Percentiles rank a stretch among this genome's conserved stretches.
These are phyloP conservation scores for Anniella stebbinsi DNA, from an alignment of 2,797 vertebrate genomes.

Conservation along the genomic window DNA sequence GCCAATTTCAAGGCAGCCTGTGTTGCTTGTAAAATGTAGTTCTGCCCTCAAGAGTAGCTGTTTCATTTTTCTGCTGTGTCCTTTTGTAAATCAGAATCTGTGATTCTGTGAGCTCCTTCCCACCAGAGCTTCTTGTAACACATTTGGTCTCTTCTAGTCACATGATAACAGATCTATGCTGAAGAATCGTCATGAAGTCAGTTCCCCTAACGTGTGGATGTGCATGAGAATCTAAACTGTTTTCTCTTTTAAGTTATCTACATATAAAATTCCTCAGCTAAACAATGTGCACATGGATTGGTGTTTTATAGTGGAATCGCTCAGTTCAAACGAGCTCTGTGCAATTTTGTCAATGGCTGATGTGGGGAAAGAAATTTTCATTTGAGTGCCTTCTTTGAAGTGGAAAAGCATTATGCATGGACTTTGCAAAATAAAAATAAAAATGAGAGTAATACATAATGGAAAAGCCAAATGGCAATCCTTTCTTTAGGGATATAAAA, in stretches of 20 bases:
- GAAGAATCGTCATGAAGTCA: background rate
- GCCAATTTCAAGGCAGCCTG: background rate
- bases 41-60: background rate
- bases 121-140: background rate
- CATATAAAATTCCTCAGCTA: conserved; percentile 19
- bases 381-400: background rate
- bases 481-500: background rate
- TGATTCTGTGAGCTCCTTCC: conserved; percentile 13
- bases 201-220: conserved; percentile 47
- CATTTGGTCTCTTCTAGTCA: conserved; percentile 24
- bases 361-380: conserved; percentile 12
- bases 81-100: conserved; percentile 51
- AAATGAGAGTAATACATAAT: background rate
- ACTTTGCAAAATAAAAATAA: background rate
- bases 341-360: background rate
- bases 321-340: background rate
- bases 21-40: background rate
- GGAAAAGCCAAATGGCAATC: background rate
- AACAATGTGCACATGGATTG: background rate
- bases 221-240: background rate
- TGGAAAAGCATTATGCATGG: background rate
- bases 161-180: conserved; percentile 12
- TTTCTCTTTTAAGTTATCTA: conserved; percentile 29
- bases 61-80: conserved; percentile 15
- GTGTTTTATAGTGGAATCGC: background rate